A percentile compares a stretch with the other conserved stretches of the same genome.
Evolutionary conservation across 2,888 invertebrate species (phyloP).

Genomic region (Acrobasis repandana): DNA sequence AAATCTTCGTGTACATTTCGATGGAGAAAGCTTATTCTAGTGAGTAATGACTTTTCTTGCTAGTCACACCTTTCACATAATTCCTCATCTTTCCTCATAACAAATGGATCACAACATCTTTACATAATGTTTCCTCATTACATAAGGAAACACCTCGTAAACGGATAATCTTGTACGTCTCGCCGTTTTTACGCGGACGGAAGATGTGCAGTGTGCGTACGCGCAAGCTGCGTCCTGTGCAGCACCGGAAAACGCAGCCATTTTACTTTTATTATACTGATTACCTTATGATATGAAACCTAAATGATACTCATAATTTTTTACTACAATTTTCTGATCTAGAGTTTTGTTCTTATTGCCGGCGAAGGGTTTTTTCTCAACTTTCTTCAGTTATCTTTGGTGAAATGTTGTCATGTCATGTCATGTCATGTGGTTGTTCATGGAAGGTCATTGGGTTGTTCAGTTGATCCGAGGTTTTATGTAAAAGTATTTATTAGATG

Average conservation of each 20-base stretch:
- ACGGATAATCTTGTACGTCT: constrained; percentile 3
- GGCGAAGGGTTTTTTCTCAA: no score
- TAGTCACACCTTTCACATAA: background rate
- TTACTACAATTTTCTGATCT: background rate
- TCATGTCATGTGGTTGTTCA: no score
- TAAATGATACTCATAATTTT: background rate
- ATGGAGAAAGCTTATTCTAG: background rate
- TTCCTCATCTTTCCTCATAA: constrained; percentile 5
- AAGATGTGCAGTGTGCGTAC: constrained; percentile 46
- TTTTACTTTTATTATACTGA: constrained; percentile 9
- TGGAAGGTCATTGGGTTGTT: no score
- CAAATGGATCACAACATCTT: constrained; percentile 5
- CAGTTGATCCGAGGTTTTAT: no score
- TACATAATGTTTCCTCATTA: constrained; percentile 11
- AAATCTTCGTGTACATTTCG: background rate
- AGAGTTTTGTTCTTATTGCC: background rate
- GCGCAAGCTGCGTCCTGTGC: constrained; percentile 62
- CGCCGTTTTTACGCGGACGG: constrained; percentile 40
- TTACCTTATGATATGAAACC: background rate
- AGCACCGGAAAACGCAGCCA: constrained; percentile 44
- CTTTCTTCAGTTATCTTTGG: no score
- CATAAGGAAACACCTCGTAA: constrained; percentile 14
- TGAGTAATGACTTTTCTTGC: background rate
- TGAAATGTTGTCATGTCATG: no score
- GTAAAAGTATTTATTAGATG: no score